These are phyloP conservation scores for Odocoileus virginianus DNA, from an alignment of 2,113 vertebrate genomes.

Conservation along the genomic window DNA sequence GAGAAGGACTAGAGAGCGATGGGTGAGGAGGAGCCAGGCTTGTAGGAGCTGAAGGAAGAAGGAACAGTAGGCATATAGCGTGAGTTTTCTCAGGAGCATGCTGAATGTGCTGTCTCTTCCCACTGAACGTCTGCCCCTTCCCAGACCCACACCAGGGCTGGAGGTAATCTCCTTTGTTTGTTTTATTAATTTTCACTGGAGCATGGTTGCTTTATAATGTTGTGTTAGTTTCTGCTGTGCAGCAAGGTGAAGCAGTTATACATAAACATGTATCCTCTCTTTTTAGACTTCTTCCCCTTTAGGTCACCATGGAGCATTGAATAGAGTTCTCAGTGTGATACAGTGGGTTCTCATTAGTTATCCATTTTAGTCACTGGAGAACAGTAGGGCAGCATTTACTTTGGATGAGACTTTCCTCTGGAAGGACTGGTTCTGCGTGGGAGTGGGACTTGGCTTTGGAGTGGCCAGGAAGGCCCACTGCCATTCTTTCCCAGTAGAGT, in stretches of 20 bases:
- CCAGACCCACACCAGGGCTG: background rate
- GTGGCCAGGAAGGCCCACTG: background rate
- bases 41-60: background rate
- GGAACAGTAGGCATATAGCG: background rate
- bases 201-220: background rate
- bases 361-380: background rate
- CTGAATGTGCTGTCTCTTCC: background rate
- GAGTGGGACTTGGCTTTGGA: background rate
- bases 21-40: background rate
- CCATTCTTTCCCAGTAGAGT: background rate
- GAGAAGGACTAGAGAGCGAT: background rate
- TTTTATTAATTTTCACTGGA: background rate
- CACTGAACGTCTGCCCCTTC: fast-evolving
- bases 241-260: background rate
- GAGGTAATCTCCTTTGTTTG: background rate
- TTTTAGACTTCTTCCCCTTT: background rate
- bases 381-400: background rate
- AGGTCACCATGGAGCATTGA: background rate
- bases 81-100: background rate
- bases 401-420: background rate
- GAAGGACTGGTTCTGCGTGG: background rate
- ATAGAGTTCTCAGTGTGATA: background rate
- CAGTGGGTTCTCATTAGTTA: background rate
- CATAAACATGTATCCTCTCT: background rate
- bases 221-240: background rate